A percentile compares a stretch with the other conserved stretches of the same genome.
These are phyloP conservation scores for Poeciliopsis paucimaculata DNA, from an alignment of 2,797 vertebrate species.

Conservation along the genomic window DNA sequence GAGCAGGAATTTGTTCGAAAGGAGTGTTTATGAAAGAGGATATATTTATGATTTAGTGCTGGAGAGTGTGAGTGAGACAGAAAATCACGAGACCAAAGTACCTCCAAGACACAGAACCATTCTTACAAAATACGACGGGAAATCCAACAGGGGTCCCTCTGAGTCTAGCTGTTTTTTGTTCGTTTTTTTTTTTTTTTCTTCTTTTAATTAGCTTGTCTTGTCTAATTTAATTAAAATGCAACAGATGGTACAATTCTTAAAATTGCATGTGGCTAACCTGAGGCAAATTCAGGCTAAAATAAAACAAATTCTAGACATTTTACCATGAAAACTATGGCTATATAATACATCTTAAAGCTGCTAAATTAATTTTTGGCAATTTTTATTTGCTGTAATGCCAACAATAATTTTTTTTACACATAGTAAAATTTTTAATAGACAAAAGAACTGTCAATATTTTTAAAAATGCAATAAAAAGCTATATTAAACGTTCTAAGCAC, in stretches of 20 bases:
- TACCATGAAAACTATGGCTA: not conserved
- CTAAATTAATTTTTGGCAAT: not conserved
- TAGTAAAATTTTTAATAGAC: not conserved
- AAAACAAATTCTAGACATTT: not conserved
- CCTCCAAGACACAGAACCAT: not conserved
- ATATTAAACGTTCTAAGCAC: not conserved
- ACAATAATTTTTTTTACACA: not conserved
- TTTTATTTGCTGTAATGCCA: not conserved
- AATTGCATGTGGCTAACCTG: no score
- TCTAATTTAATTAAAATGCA: no score
- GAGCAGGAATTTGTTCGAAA: slow-evolving; percentile 81
- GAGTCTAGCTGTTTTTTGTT: no score
- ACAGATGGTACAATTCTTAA: no score
- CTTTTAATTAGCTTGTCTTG: not conserved
- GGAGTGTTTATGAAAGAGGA: slow-evolving; percentile 78
- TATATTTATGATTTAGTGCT: slow-evolving; percentile 79
- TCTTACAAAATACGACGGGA: not conserved
- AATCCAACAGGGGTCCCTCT: not conserved
- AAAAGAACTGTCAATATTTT: not conserved
- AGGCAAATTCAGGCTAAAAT: not conserved
- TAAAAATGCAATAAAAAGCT: not conserved
- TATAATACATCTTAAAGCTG: not conserved
- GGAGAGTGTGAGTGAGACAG: slow-evolving; percentile 20
- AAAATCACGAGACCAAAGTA: not conserved
- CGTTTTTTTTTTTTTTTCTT: not conserved